Evolutionary conservation across 2,797 vertebrate genomes (phyloP).

Genomic region (Oryzias dopingdopingensis): DNA sequence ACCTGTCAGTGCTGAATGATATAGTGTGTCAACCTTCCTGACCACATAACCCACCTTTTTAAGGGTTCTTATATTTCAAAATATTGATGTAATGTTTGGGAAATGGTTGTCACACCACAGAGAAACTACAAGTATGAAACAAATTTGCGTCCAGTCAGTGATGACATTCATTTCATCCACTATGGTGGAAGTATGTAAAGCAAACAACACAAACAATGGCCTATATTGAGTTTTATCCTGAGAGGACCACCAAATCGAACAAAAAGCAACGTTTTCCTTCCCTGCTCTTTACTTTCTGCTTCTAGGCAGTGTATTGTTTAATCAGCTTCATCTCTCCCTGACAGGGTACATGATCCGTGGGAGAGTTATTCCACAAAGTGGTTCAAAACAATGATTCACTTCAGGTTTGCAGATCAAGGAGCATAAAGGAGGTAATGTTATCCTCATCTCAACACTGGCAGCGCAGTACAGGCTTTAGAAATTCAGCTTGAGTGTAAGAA

Average conservation of each 20-base stretch:
- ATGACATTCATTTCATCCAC: not conserved
- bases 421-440: conserved; percentile 29
- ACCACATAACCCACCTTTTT: too few species aligned
- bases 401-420: conserved; percentile 41
- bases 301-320: conserved; percentile 12
- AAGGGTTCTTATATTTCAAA: too few species aligned
- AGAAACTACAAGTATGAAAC: too few species aligned
- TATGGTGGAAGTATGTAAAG: conserved; percentile 8
- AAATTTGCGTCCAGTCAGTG: not conserved
- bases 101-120: too few species aligned
- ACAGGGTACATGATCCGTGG: conserved; percentile 20
- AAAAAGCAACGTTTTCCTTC: conserved; percentile 4
- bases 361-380: conserved; percentile 37
- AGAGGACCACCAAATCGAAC: conserved; percentile 18
- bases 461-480: conserved; percentile 16
- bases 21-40: too few species aligned
- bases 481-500: conserved; percentile 5
- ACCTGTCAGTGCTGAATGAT: too few species aligned
- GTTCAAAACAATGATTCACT: conserved; percentile 55
- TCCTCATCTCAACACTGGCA: conserved; percentile 12
- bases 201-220: conserved; percentile 1
- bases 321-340: conserved; percentile 24
- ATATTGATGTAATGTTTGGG: too few species aligned
- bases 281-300: conserved; percentile 7
- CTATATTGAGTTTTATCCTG: conserved; percentile 19